These are phyloP conservation scores for Condylura cristata DNA, from an alignment of 2,113 vertebrate species.

Conservation along the genomic window DNA sequence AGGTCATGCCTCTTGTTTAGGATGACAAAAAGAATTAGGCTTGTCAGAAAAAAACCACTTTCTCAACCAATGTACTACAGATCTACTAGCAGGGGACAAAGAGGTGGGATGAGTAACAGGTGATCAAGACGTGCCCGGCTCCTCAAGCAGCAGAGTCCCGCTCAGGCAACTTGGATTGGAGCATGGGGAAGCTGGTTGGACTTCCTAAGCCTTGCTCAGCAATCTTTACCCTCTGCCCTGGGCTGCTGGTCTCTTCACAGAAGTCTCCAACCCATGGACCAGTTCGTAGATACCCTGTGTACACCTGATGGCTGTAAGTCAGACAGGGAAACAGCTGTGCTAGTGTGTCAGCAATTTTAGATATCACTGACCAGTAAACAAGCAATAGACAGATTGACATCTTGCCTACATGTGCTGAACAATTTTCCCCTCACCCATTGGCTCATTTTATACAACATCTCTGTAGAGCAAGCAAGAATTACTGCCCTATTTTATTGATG, in stretches of 20 bases:
- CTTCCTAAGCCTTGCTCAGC: background rate
- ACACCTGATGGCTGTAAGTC: background rate
- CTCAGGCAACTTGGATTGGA: background rate
- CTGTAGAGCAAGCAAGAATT: background rate
- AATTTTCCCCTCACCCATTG: background rate
- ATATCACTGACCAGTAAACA: background rate
- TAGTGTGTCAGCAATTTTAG: background rate
- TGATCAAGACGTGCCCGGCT: background rate
- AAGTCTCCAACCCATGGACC: background rate
- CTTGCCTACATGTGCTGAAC: background rate
- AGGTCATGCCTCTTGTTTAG: background rate
- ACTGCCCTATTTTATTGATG: background rate
- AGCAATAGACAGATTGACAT: background rate
- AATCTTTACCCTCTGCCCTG: background rate
- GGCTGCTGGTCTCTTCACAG: background rate
- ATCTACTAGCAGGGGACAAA: background rate
- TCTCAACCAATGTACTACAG: conserved; percentile 25
- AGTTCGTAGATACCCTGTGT: background rate
- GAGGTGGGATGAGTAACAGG: background rate
- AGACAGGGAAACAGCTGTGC: background rate
- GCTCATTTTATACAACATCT: background rate
- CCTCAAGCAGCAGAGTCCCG: background rate
- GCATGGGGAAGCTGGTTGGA: background rate
- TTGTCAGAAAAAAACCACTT: conserved; percentile 47
- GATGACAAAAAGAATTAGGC: conserved; percentile 6